A percentile compares a stretch with the other conserved stretches of the same genome.
These are phyloP conservation scores for Notarius lentiginosus DNA, from an alignment of 2,113 vertebrate species.

Conservation along the genomic window DNA sequence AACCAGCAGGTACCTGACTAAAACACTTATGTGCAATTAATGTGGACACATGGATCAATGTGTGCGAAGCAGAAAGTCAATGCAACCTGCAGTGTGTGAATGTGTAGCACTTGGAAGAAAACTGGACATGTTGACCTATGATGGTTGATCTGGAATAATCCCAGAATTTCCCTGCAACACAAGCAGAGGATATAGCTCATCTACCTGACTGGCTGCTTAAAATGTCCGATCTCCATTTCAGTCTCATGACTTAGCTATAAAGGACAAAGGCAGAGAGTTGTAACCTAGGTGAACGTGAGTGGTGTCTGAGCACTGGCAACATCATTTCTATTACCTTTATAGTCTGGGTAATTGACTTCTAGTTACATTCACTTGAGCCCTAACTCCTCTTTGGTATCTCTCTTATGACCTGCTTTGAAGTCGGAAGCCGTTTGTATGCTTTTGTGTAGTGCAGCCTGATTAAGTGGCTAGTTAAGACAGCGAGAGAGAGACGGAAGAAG, in stretches of 20 bases:
- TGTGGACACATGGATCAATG: constrained; percentile 33
- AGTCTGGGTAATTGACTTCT: constrained; percentile 63
- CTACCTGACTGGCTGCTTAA: constrained; percentile 36
- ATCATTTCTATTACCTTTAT: constrained; percentile 62
- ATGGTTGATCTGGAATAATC: constrained; percentile 38
- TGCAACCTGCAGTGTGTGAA: constrained; percentile 24
- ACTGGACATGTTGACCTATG: constrained; percentile 8
- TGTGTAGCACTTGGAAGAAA: constrained; percentile 20
- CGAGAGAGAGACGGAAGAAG: constrained; percentile 18
- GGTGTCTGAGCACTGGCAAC: constrained; percentile 45
- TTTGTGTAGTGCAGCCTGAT: constrained; percentile 50
- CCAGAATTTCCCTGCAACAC: constrained; percentile 30
- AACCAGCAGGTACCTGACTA: constrained; percentile 16
- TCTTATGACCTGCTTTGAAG: constrained; percentile 59
- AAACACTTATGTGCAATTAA: constrained; percentile 38
- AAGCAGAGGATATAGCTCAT: constrained; percentile 21
- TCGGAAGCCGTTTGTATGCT: constrained; percentile 49
- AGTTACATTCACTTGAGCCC: constrained; percentile 60
- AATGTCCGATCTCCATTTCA: constrained; percentile 40
- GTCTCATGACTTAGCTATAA: constrained; percentile 44
- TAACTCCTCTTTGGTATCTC: constrained; percentile 55
- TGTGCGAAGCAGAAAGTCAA: constrained; percentile 38
- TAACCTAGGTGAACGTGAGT: constrained; percentile 22
- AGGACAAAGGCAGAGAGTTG: constrained; percentile 39
- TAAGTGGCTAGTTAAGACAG: constrained; percentile 51